Evolutionary conservation across 2,797 vertebrate species (phyloP).

Genomic region (Malurus splendens): DNA sequence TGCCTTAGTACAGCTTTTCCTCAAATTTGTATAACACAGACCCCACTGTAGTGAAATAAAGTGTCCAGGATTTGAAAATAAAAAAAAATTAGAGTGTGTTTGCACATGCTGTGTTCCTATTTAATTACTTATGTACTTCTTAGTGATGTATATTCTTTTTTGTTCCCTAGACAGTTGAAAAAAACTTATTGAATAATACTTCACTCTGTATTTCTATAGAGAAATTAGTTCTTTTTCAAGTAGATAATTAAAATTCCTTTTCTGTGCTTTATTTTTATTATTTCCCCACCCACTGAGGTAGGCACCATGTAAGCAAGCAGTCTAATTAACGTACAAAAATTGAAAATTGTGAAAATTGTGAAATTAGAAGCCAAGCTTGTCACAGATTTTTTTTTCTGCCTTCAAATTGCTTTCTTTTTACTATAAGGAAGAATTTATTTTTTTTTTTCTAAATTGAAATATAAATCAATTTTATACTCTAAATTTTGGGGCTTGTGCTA

Average conservation of each 20-base stretch:
- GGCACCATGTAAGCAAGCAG: background rate
- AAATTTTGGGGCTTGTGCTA: background rate
- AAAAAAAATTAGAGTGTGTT: background rate
- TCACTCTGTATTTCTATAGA: background rate
- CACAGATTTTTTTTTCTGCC: background rate
- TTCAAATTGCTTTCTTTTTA: background rate
- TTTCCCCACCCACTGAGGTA: background rate
- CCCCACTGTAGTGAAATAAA: background rate
- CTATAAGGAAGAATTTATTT: background rate
- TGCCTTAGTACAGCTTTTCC: background rate
- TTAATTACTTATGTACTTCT: background rate
- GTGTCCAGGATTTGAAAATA: background rate
- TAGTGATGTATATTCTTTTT: background rate
- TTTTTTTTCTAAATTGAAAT: background rate
- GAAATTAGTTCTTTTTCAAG: background rate
- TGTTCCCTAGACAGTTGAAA: background rate
- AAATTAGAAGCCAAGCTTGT: background rate
- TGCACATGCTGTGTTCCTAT: background rate
- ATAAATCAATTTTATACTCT: background rate
- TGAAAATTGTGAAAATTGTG: background rate
- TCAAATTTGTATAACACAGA: background rate
- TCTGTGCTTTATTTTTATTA: background rate
- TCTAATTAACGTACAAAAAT: background rate
- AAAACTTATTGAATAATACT: background rate
- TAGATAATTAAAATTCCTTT: background rate